phyloP scores from a whole-genome alignment of 2,888 invertebrate genomes.

The Myathropa florea region DNA sequence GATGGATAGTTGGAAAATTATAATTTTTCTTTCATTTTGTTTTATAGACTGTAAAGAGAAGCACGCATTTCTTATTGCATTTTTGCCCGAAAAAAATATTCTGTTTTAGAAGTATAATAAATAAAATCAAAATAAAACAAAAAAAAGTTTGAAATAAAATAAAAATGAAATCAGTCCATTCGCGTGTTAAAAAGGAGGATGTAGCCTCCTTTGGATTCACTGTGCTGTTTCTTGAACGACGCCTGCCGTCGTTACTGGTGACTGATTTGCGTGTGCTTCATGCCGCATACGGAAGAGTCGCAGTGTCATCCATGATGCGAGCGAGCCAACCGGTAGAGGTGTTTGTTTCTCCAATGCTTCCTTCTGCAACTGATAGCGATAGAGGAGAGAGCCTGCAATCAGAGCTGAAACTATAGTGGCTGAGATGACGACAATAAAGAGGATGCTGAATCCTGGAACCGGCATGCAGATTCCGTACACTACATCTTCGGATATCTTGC shows the following conservation, averaged over 20 bases:
- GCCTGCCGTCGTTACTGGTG: slow-evolving; percentile 73
- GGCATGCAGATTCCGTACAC: slow-evolving; percentile 96
- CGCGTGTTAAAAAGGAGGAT: slow-evolving; percentile 27
- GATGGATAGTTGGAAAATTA: slow-evolving; percentile 41
- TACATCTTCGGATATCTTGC: slow-evolving; percentile 92
- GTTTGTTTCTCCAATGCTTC: slow-evolving; percentile 83
- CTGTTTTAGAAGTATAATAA: slow-evolving; percentile 15
- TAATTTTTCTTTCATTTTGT: slow-evolving; percentile 15
- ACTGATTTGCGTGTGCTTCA: slow-evolving; percentile 75
- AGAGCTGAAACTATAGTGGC: slow-evolving; percentile 93
- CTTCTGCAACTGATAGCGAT: slow-evolving; percentile 89
- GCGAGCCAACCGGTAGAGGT: slow-evolving; percentile 83
- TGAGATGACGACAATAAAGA: slow-evolving; percentile 92
- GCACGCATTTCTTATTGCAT: slow-evolving; percentile 73
- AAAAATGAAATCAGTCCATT: slow-evolving; percentile 64
- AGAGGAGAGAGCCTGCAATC: slow-evolving; percentile 91
- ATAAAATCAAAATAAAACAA: slow-evolving; percentile 34
- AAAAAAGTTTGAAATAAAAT: slow-evolving; percentile 33
- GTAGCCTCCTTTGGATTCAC: slow-evolving; percentile 67
- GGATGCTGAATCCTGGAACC: slow-evolving; percentile 92
- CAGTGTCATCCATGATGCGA: slow-evolving; percentile 89
- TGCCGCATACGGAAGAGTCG: slow-evolving; percentile 83
- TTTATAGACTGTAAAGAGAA: slow-evolving; percentile 13
- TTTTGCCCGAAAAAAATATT: slow-evolving; percentile 72
- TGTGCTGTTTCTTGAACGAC: slow-evolving; percentile 58